These are phyloP conservation scores for Protophormia terraenovae DNA, from an alignment of 2,888 invertebrate genomes.

Conservation along the genomic window DNA sequence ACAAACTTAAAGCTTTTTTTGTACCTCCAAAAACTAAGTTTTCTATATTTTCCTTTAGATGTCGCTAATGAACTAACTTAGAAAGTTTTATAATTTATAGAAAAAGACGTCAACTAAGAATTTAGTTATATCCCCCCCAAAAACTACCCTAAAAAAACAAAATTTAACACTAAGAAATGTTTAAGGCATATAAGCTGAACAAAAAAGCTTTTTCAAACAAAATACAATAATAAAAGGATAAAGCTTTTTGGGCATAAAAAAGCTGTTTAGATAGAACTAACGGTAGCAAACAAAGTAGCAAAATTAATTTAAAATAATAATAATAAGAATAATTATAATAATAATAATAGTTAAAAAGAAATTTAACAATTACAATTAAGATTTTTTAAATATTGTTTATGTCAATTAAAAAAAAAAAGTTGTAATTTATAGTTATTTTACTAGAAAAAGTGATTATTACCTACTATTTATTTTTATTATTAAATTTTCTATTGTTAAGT, in stretches of 20 bases:
- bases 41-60: slow-evolving; percentile 47
- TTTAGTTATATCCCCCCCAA: background rate
- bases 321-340: too few relatives aligned
- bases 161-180: background rate
- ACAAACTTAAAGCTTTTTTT: slow-evolving; percentile 34
- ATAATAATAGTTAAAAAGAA: too few relatives aligned
- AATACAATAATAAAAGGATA: background rate
- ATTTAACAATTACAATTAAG: too few relatives aligned
- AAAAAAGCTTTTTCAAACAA: slow-evolving; percentile 2
- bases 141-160: background rate
- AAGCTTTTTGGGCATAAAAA: slow-evolving; percentile 22
- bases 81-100: slow-evolving; percentile 28
- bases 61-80: slow-evolving; percentile 38
- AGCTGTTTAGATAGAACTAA: background rate
- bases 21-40: background rate
- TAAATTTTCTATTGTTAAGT: background rate
- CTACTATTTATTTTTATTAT: background rate
- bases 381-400: background rate
- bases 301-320: too few relatives aligned
- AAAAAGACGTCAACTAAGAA: background rate
- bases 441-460: too few relatives aligned
- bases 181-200: background rate
- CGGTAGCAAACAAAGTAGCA: too few relatives aligned
- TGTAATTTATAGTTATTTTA: background rate
- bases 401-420: background rate